Evolutionary conservation across 1,140 invertebrate species (phyloP).

Genomic region (Papilio aristodemus): DNA sequence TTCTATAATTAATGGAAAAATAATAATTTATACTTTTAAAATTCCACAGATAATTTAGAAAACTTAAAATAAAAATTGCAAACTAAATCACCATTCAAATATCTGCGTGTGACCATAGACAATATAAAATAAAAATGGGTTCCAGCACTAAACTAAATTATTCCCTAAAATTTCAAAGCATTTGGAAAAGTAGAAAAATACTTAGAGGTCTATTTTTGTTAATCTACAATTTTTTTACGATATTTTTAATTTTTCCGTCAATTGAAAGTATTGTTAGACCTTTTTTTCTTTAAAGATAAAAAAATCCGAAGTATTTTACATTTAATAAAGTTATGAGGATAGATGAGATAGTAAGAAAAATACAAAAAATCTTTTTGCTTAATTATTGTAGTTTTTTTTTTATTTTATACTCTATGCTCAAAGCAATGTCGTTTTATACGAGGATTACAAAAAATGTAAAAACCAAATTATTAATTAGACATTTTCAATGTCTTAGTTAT

Average conservation of each 20-base stretch:
- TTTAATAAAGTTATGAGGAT: too few species aligned
- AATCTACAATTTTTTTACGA: background rate
- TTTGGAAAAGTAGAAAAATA: slow-evolving; percentile 30
- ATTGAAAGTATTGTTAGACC: background rate
- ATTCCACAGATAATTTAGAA: background rate
- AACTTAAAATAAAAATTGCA: background rate
- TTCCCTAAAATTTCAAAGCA: background rate
- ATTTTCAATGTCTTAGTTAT: too few species aligned
- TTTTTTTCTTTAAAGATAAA: background rate
- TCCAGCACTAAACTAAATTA: background rate
- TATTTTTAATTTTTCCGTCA: background rate
- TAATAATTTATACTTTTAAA: background rate
- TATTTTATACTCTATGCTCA: background rate
- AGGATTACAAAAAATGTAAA: too few species aligned
- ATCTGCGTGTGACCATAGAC: background rate
- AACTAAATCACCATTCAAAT: background rate
- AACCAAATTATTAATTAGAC: too few species aligned
- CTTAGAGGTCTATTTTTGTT: background rate
- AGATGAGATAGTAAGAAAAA: too few species aligned
- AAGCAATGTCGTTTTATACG: slow-evolving; percentile 12
- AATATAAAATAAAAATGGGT: background rate
- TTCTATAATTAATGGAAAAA: too few species aligned
- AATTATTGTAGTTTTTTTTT: too few species aligned
- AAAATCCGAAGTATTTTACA: too few species aligned
- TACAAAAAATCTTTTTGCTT: too few species aligned